Evolutionary conservation across 1,140 invertebrate species (phyloP).

Genomic region (Scaptomyza pallida): DNA sequence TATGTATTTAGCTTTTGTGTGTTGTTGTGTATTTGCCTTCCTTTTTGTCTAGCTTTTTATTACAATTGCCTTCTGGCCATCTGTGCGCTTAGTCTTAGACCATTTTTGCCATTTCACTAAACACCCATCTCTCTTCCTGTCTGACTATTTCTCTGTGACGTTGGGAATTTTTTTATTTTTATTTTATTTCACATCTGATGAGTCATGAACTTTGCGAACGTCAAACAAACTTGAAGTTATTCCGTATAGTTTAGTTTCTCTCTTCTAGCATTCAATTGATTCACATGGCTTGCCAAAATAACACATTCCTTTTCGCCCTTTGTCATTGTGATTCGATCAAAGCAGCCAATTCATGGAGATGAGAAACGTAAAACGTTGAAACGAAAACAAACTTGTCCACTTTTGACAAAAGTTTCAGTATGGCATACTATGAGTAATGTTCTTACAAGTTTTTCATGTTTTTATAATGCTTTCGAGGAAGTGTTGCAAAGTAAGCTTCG

Average conservation of each 20-base stretch:
- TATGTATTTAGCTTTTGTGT: conserved; percentile 52
- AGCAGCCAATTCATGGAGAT: not conserved
- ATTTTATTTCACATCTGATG: conserved; percentile 32
- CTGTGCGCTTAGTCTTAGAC: conserved; percentile 22
- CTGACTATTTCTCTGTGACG: conserved; percentile 20
- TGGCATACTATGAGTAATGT: not conserved
- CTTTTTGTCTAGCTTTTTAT: conserved; percentile 32
- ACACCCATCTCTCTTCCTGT: conserved; percentile 22
- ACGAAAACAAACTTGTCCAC: not conserved
- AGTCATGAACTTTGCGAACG: conserved; percentile 25
- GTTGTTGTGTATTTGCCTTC: conserved; percentile 31
- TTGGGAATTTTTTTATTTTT: conserved; percentile 8
- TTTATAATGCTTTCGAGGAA: not conserved
- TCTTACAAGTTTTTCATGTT: not conserved
- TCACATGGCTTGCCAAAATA: conserved; percentile 21
- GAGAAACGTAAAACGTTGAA: not conserved
- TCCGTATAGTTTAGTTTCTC: not conserved
- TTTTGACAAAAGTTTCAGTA: not conserved
- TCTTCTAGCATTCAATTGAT: conserved; percentile 12
- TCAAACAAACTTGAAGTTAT: not conserved
- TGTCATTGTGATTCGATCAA: not conserved
- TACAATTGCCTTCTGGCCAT: conserved; percentile 30
- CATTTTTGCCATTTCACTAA: conserved; percentile 47
- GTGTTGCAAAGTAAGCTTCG: not conserved
- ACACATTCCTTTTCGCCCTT: not conserved